Evolutionary conservation across 2,113 vertebrate species (phyloP), one percentile per base, ranked within the genome.

Genomic region (Brachirus orientalis): DNA sequence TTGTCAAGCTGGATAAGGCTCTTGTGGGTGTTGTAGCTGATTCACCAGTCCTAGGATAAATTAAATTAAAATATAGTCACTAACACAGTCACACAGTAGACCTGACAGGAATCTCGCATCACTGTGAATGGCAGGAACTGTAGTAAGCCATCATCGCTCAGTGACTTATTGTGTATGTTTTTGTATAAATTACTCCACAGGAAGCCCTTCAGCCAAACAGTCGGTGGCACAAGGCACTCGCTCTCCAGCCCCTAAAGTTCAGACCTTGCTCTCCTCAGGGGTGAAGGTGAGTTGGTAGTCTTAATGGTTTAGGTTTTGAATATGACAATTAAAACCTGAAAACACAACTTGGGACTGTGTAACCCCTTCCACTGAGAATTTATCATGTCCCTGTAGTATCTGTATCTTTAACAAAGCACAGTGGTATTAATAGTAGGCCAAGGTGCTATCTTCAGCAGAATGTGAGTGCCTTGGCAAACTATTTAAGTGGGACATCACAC

Each of bases 211-310:
- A n/a, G 89, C 93, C 86, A 99, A 98, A 85, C 94, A 94, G 72
- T 88, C 92, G 52, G 77, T 84, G 36, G 91, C 92, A 60, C 97
- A 96, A 2, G 95, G 95, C 51, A 75, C 96, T 40, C 93, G 85
- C 43, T 98, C 96, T 60, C 97, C 97, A 11, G 90, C 96, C 13
- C 95, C 96, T 54, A 98, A 98, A 93, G 93, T 95, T 80, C 97
- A 98, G 40, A 93, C 93, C 88, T 95, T 97, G 83, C 92, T 96
- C 73, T 94, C 96, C 6, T 96, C 96, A 22, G 90, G 95, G 59
- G 91, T 98, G 67, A 98, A 98, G 96, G 98, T 98, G 93, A 96
- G 76, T 55, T 44, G 0, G 9, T 13, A 37, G 6, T 33, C 33
- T 63, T 19, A 37, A 45, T n/a, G 4, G 13, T 74, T 44, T 63